These are phyloP conservation scores for Pseudopleuronectes americanus DNA, from an alignment of 2,797 vertebrate genomes.

Conservation along the genomic window DNA sequence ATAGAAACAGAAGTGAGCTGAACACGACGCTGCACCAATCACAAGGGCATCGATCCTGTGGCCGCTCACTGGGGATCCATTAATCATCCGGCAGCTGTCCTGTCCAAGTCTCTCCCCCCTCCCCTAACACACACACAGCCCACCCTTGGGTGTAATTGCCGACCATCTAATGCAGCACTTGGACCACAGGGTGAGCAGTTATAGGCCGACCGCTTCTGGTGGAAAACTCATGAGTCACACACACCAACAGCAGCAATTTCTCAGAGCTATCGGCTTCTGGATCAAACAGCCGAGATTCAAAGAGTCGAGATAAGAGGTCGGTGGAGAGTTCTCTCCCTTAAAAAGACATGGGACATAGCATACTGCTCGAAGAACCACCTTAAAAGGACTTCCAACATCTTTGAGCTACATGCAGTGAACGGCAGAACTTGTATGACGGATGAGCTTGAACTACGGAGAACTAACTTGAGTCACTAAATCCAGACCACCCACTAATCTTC, in stretches of 20 bases:
- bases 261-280: slow-evolving; percentile 42
- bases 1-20: slow-evolving; percentile 3
- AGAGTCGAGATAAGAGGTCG: slow-evolving; percentile 32
- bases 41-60: slow-evolving; percentile 47
- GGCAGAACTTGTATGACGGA: not conserved
- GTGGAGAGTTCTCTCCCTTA: slow-evolving; percentile 25
- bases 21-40: slow-evolving; percentile 25
- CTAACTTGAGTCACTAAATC: too few species aligned
- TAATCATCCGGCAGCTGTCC: slow-evolving; percentile 59
- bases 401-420: not conserved
- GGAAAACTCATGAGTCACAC: slow-evolving; percentile 39
- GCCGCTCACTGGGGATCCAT: slow-evolving; percentile 44
- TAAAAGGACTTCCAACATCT: not conserved
- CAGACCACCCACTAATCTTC: too few species aligned
- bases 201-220: slow-evolving; percentile 6
- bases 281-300: slow-evolving; percentile 32
- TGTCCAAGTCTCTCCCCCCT: slow-evolving; percentile 25
- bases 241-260: slow-evolving; percentile 32
- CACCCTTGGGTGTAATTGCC: slow-evolving; percentile 49
- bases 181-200: slow-evolving; percentile 35
- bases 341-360: slow-evolving; percentile 31
- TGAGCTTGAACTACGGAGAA: too few species aligned
- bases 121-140: slow-evolving; percentile 8
- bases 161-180: slow-evolving; percentile 49
- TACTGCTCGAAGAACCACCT: not conserved